phyloP scores from a whole-genome alignment of 2,113 vertebrate species.

The Ciconia boyciana region DNA sequence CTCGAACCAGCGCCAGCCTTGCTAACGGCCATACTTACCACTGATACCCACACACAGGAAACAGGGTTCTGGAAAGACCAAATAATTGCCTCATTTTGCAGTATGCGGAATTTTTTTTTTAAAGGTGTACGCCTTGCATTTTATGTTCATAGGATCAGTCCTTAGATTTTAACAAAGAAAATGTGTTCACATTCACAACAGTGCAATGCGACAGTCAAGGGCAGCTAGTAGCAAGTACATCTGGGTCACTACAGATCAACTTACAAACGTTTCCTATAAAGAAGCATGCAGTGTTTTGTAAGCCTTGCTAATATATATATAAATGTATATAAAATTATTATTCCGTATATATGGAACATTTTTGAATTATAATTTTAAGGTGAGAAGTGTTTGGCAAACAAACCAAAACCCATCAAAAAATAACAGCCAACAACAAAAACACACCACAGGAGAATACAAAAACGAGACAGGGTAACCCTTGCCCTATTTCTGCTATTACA shows the following conservation, averaged over 20 bases:
- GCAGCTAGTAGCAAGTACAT: not conserved
- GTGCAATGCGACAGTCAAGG: not conserved
- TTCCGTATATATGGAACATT: not conserved
- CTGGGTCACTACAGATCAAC: not conserved
- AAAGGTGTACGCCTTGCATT: constrained; percentile 42
- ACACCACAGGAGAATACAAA: not conserved
- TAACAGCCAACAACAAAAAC: not conserved
- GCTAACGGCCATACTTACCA: constrained; percentile 65
- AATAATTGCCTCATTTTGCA: constrained; percentile 72
- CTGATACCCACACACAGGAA: constrained; percentile 28
- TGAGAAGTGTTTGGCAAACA: not conserved
- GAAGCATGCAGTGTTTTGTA: not conserved
- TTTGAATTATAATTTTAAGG: not conserved
- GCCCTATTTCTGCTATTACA: not conserved
- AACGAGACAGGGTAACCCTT: not conserved
- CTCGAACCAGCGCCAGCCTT: constrained; percentile 42
- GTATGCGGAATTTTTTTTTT: not conserved
- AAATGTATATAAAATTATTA: not conserved
- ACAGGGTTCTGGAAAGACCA: constrained; percentile 32
- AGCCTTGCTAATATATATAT: not conserved
- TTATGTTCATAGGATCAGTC: constrained; percentile 14
- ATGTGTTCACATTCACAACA: not conserved
- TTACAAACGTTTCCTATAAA: not conserved
- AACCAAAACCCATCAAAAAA: not conserved
- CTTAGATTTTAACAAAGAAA: constrained; percentile 38